phyloP scores from a whole-genome alignment of 2,797 vertebrate genomes.

The Nothura maculosa region DNA sequence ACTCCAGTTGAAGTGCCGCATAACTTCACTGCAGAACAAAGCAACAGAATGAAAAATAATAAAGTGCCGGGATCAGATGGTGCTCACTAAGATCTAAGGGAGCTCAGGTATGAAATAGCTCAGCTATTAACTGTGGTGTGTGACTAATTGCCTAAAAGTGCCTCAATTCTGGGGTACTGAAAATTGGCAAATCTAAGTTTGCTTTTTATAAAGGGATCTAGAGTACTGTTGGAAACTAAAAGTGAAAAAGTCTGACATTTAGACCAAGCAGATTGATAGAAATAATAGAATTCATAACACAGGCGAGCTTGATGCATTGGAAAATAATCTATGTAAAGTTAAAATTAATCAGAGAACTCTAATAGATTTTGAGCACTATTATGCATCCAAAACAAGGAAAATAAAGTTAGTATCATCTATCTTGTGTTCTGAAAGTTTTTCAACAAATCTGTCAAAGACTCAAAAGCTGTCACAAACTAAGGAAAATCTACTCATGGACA shows the following conservation, averaged over 20 bases:
- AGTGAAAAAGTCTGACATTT: background rate
- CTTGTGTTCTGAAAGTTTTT: background rate
- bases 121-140: background rate
- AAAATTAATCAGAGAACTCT: background rate
- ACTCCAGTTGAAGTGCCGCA: background rate
- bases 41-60: background rate
- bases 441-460: background rate
- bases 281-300: background rate
- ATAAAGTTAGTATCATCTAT: background rate
- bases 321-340: background rate
- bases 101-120: background rate
- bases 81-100: background rate
- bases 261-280: background rate
- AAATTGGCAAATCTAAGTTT: background rate
- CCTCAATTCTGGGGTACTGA: background rate
- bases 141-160: background rate
- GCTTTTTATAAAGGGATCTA: background rate
- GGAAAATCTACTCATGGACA: constrained; percentile 13
- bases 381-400: background rate
- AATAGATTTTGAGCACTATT: background rate
- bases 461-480: background rate
- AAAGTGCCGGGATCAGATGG: background rate
- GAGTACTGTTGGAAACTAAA: background rate
- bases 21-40: background rate
- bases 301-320: background rate